Conservation (phyloP, 2,797 vertebrate genomes). For the Ara ararauna region DNA sequence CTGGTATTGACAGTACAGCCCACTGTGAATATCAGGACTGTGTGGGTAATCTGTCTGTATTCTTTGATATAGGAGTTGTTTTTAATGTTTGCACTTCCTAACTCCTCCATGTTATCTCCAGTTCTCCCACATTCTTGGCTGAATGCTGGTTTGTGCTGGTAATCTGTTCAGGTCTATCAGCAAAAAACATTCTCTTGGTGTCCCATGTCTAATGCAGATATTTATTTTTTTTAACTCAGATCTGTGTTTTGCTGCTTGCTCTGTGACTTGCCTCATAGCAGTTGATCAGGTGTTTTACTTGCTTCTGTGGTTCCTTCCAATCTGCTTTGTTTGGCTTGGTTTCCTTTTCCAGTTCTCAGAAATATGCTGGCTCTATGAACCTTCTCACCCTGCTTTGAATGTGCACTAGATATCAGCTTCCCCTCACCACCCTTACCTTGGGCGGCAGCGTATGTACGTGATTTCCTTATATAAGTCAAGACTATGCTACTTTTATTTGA, state of each 20-base stretch:
- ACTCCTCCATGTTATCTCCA: background rate
- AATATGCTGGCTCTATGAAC: background rate
- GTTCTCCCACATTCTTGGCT: conserved; percentile 9
- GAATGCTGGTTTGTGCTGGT: background rate
- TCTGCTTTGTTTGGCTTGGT: background rate
- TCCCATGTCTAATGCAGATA: background rate
- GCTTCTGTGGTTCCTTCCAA: background rate
- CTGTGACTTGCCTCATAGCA: background rate
- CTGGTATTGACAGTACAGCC: background rate
- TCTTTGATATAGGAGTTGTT: background rate
- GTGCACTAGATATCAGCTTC: background rate
- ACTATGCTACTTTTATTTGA: background rate
- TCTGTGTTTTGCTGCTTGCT: background rate
- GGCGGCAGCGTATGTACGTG: fast-evolving
- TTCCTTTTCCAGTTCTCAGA: background rate
- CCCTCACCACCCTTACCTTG: background rate
- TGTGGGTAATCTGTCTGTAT: background rate
- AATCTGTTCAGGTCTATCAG: conserved; percentile 36
- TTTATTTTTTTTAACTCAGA: background rate
- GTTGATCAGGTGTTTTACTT: background rate
- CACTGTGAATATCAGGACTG: background rate
- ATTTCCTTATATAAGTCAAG: conserved; percentile 5
- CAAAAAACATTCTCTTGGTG: background rate
- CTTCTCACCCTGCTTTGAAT: background rate
- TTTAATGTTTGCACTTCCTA: conserved; percentile 4